phyloP scores from a whole-genome alignment of 2,797 vertebrate genomes.

The Alfaro cultratus region DNA sequence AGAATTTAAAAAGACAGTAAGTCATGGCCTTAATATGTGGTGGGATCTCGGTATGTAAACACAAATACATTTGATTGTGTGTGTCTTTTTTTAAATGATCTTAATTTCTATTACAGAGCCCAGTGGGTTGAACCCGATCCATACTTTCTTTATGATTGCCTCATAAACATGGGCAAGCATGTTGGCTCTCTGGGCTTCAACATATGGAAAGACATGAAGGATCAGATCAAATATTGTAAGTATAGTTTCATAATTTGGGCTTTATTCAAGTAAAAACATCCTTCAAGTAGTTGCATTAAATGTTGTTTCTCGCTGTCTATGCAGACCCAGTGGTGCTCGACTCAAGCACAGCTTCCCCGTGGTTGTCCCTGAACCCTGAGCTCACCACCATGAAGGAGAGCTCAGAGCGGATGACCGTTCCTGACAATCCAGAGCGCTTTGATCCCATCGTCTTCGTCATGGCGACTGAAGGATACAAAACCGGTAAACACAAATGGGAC shows the following conservation, averaged over 20 bases:
- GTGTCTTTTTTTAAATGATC: background rate
- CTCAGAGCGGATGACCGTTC: conserved; percentile 44
- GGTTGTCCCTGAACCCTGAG: conserved; percentile 76
- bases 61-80: background rate
- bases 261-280: no score
- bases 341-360: conserved; percentile 82
- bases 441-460: conserved; percentile 83
- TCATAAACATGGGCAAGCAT: conserved; percentile 76
- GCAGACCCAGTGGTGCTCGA: conserved; percentile 76
- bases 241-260: no score
- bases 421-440: conserved; percentile 70
- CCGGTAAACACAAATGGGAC: conserved; percentile 85
- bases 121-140: conserved; percentile 73
- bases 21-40: conserved; percentile 28
- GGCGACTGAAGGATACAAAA: conserved; percentile 70
- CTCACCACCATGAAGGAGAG: conserved; percentile 74
- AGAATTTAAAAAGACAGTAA: conserved; percentile 76
- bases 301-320: conserved; percentile 7
- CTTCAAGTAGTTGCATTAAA: background rate
- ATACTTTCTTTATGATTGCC: conserved; percentile 25
- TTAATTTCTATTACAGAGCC: conserved; percentile 59
- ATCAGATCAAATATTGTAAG: conserved; percentile 74
- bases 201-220: conserved; percentile 79
- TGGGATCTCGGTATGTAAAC: background rate
- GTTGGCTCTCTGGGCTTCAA: conserved; percentile 77